Percentiles rank a stretch among this genome's conserved stretches.
Evolutionary conservation across 2,888 invertebrate species (phyloP).

Genomic region (Electrophaes corylata): DNA sequence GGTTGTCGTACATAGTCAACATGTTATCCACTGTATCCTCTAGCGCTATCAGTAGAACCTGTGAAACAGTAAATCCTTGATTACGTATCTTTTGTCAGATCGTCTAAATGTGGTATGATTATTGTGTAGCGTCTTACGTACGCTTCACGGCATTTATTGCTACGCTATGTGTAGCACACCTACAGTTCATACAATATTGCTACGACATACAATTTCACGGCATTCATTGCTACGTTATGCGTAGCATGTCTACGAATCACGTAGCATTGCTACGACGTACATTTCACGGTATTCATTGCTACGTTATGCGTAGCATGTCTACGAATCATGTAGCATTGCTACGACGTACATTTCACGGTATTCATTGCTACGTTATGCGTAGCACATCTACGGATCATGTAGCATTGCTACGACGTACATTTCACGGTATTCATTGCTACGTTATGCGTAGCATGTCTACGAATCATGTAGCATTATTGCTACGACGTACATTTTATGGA

Average conservation of each 20-base stretch:
- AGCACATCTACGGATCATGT: background rate
- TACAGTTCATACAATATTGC: background rate
- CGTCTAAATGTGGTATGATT: no score
- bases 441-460: background rate
- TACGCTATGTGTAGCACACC: background rate
- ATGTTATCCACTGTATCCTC: conserved; percentile 77
- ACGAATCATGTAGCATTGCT: background rate
- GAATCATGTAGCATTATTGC: background rate
- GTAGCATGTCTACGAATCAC: conserved; percentile 1
- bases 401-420: conserved; percentile 4
- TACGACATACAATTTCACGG: no score
- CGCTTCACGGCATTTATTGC: no score
- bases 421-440: no score
- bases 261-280: background rate
- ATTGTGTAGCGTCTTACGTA: no score
- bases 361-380: background rate
- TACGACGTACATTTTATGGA: no score
- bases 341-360: background rate
- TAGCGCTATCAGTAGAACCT: conserved; percentile 74
- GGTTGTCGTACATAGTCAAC: conserved; percentile 79
- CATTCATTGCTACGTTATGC: background rate
- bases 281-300: no score
- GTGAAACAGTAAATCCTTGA: background rate
- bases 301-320: background rate
- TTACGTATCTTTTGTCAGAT: no score